A percentile compares a stretch with the other conserved stretches of the same genome.
Evolutionary conservation across 2,113 vertebrate species (phyloP).

Genomic region (Chloroceryle aenea): DNA sequence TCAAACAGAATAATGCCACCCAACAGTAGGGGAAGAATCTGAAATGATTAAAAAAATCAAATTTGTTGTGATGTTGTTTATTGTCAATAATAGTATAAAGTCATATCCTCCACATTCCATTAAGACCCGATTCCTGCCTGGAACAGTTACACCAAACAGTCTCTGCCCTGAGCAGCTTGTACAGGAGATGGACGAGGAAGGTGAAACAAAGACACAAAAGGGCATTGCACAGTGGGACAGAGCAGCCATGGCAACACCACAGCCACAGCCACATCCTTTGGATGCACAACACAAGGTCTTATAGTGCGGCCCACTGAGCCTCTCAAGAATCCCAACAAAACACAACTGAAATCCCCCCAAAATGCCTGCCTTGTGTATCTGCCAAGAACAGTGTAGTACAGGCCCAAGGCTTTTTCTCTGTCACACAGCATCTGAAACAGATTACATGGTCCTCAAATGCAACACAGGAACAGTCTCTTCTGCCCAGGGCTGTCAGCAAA

Average conservation of each 20-base stretch:
- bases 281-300: fast-evolving
- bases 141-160: too few species aligned
- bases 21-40: neutral
- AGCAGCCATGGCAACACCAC: fast-evolving
- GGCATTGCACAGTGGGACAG: neutral
- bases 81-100: neutral
- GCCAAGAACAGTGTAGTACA: neutral
- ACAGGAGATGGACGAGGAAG: neutral
- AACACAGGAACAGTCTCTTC: fast-evolving
- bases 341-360: neutral
- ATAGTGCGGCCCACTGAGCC: fast-evolving
- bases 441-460: fast-evolving
- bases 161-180: neutral
- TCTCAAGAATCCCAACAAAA: neutral
- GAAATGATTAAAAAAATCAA: conserved; percentile 8
- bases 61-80: neutral
- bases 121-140: neutral
- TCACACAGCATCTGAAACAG: neutral
- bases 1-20: neutral
- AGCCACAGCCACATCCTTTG: neutral
- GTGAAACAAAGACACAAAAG: neutral
- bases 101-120: neutral
- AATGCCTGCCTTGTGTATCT: neutral
- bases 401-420: neutral
- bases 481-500: neutral